Evolutionary conservation across 2,888 invertebrate species (phyloP).

Genomic region (Protonemura montana): DNA sequence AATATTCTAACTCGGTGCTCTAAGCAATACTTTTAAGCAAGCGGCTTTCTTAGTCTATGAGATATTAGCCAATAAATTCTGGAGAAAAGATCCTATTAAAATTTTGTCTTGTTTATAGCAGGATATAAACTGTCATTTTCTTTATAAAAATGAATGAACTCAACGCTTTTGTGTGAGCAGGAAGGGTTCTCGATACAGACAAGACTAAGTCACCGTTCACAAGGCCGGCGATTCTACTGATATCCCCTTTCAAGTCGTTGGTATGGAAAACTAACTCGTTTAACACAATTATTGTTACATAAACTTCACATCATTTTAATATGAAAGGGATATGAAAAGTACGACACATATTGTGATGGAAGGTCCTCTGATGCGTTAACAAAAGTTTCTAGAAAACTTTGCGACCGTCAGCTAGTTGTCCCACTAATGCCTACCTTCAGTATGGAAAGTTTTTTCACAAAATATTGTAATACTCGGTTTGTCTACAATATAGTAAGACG

Average conservation of each 20-base stretch:
- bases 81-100: background rate
- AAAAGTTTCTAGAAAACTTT: too few species aligned
- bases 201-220: background rate
- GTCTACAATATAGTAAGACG: too few species aligned
- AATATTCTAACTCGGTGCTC: background rate
- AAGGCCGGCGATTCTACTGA: background rate
- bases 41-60: background rate
- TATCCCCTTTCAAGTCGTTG: background rate
- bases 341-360: too few species aligned
- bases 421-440: too few species aligned
- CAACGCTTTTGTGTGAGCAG: background rate
- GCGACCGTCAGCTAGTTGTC: too few species aligned
- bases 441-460: too few species aligned
- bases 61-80: slow-evolving; percentile 2
- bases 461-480: too few species aligned
- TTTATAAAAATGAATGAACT: background rate
- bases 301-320: background rate
- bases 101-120: background rate
- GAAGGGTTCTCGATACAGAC: background rate
- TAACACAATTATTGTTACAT: background rate
- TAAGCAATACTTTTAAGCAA: slow-evolving; percentile 1
- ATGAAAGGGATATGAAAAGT: too few species aligned
- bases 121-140: background rate
- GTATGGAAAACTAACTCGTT: background rate
- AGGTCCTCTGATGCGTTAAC: too few species aligned